Evolutionary conservation across 2,797 vertebrate genomes (phyloP), one percentile per base, ranked within the genome.

Genomic region (Heterohyrax brucei): DNA sequence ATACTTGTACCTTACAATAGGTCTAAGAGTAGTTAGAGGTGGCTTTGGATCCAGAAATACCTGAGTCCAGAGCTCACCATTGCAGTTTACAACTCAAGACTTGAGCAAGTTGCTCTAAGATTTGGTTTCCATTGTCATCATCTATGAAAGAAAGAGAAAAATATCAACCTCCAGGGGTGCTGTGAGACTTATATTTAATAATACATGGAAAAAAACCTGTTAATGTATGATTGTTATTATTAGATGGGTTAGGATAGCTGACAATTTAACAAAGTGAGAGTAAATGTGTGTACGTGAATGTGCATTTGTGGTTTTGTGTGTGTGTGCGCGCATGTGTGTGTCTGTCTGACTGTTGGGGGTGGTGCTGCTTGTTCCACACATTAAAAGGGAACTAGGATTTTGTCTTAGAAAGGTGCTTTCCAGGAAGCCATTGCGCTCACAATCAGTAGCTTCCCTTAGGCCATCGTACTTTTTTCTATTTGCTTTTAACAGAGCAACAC

Each of bases 341-440:
- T 80, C 14, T 39, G 79, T 33, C 22, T 21, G 16, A 26, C 30
- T 50, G 26, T 30, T 50, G 48, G 18, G 44, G 4, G 76, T 16
- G 30, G 66, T 44, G 59, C 50, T 39, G 46, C 50, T 28, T 26
- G 46, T 81, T 84, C 13, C 62, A 18, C 76, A 77, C n/a, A 33
- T 85, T 19, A 61, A 72, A 82, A 89, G 75, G 72, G 33, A 61
- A 79, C 50, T 19, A 79, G 46, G 30, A 33, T 73, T 88, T 95
- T 91, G n/a, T 73, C 66, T 72, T 68, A 44, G 68, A 89, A 68
- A 84, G 22, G n/a, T 7, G 50, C 6, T n/a, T 76, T 16, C 16
- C 61, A 61, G 70, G 59, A 89, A 77, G 76, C n/a, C n/a, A 19
- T 61, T 77, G 66, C 50, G 1, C 13, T 88, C 22, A 73, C 22